Percentiles rank a stretch among this genome's conserved stretches.
phyloP scores from a whole-genome alignment of 2,888 invertebrate species.

The Drosophila meridiana region DNA sequence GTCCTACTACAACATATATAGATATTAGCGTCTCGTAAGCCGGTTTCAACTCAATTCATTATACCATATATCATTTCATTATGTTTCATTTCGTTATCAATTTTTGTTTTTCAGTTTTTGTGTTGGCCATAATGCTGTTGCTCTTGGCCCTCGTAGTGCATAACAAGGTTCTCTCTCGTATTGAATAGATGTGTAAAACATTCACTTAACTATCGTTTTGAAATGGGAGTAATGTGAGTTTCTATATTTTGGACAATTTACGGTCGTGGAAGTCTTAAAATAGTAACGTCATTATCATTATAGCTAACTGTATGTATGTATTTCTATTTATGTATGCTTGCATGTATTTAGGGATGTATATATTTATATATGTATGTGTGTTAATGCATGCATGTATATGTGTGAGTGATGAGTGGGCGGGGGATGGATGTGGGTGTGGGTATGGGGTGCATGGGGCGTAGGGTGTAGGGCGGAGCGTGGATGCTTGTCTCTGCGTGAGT shows the following conservation, averaged over 20 bases:
- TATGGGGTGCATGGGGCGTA: not conserved
- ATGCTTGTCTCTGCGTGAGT: slow-evolving; percentile 33
- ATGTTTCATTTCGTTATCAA: slow-evolving; percentile 23
- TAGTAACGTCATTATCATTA: slow-evolving; percentile 61
- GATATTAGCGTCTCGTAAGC: slow-evolving; percentile 76
- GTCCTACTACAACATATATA: slow-evolving; percentile 69
- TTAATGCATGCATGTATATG: slow-evolving; percentile 43
- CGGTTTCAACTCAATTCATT: slow-evolving; percentile 37
- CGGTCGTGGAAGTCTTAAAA: slow-evolving; percentile 58
- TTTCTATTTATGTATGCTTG: slow-evolving; percentile 27
- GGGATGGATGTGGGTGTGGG: slow-evolving; percentile 5
- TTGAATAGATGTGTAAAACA: slow-evolving; percentile 38
- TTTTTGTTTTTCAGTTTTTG: slow-evolving; percentile 17
- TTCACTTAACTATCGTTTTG: slow-evolving; percentile 44
- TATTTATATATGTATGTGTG: slow-evolving; percentile 39
- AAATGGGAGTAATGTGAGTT: slow-evolving; percentile 34
- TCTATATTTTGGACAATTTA: slow-evolving; percentile 32
- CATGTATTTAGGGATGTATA: slow-evolving; percentile 27
- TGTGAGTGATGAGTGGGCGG: slow-evolving; percentile 23
- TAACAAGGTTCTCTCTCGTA: slow-evolving; percentile 55
- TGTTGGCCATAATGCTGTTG: slow-evolving; percentile 46
- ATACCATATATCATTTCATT: not conserved
- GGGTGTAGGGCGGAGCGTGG: not conserved
- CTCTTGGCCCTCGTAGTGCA: slow-evolving; percentile 60
- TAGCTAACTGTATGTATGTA: slow-evolving; percentile 43